Base-by-base conservation (phyloP, 1,140 invertebrate species). In the Venturia canescens region DNA sequence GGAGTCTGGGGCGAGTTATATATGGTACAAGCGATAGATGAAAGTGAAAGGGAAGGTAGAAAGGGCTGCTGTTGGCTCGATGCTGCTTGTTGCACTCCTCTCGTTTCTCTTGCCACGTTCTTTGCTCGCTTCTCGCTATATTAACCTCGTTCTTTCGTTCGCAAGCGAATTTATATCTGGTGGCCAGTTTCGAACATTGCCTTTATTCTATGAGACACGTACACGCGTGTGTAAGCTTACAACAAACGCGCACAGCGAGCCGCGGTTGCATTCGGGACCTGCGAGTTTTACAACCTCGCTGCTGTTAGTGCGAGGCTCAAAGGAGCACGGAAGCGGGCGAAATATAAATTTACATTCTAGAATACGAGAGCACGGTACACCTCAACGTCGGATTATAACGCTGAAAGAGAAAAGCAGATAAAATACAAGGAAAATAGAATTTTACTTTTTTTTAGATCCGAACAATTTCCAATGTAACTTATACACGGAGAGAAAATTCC, bases 21-120 rank as follows among this genome's bases (percentile, higher is more conserved):
- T 48, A 50, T 75, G 60, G 71, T 26, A 80, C 74, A 74, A 60
- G 57, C 80, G 83, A 85, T 84, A 83, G 84, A 87, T 83, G 86
- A 87, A 87, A 87, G 86, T 87, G 86, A 87, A 87, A 87, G 86
- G 86, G 84, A 86, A 84, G 82, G 82, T 87, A 86, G 86, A 87
- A 86, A 87, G 84, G 84, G 84, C 84, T 82, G 70, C 72, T 26
- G 60, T 63, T 23, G 60, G 50, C 50, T 53, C 15, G 60, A 63
- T 63, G 60, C 60, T 63, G 60, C 60, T 63, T 63, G 26, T 72
- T 38, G 29, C n/a, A 29, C n/a, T 53, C 44, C n/a, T 48, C 57
- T 80, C 66, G 69, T 79, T 79, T 31, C 57, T 75, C 80, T 44
- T 21, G 44, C 53, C 78, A 72, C 60, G 53, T 74, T 80, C 48